Conservation (phyloP, 1,140 invertebrate genomes). For the Anoplolepis gracilipes region DNA sequence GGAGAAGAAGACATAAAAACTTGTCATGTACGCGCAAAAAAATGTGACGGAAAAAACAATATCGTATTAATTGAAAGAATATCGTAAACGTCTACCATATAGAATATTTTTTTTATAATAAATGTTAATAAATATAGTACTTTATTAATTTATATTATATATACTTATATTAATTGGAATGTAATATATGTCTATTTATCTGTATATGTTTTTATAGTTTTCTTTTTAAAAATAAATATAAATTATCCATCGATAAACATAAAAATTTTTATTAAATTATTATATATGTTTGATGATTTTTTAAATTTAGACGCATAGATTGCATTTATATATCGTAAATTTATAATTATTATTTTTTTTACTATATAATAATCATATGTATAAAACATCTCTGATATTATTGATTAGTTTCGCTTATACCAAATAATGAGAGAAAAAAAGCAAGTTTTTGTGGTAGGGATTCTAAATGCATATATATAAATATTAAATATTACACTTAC, state of each 20-base stretch:
- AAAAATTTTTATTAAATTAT: too few relatives aligned
- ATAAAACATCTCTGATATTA: not conserved
- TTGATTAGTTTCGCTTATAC: not conserved
- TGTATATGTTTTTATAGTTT: not conserved
- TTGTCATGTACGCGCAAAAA: not conserved
- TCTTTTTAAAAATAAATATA: not conserved
- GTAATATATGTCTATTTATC: not conserved
- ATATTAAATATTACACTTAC: not conserved
- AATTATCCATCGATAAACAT: not conserved
- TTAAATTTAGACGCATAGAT: too few relatives aligned
- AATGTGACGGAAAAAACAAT: too few relatives aligned
- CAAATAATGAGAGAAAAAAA: not conserved
- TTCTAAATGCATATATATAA: too few relatives aligned
- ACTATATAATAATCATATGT: too few relatives aligned
- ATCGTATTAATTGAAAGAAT: not conserved
- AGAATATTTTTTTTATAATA: slow-evolving; percentile 16
- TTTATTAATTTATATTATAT: too few relatives aligned
- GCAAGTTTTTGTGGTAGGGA: too few relatives aligned
- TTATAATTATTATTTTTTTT: too few relatives aligned
- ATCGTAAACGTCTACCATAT: not conserved
- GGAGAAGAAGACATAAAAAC: not conserved
- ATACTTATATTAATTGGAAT: not conserved
- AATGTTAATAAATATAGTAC: not conserved
- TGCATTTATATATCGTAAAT: too few relatives aligned
- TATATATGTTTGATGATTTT: not conserved